Conservation (phyloP, 2,113 vertebrate species). For the Caracal caracal region DNA sequence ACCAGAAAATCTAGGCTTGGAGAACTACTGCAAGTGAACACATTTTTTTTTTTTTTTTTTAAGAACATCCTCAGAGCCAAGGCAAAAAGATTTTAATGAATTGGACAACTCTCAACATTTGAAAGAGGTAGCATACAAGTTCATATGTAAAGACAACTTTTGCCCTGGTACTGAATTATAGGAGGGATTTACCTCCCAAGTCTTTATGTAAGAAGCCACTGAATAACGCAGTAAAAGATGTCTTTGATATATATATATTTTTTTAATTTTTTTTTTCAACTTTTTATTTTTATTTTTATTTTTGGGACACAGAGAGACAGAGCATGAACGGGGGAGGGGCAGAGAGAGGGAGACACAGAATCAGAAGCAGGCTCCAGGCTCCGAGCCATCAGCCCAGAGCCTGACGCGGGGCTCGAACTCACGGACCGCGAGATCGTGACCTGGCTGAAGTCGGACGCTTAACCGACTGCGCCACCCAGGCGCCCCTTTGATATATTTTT, state of each 20-base stretch:
- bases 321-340: too few relatives aligned
- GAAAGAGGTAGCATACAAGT: background rate
- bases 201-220: background rate
- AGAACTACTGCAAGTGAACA: background rate
- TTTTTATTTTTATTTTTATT: too few relatives aligned
- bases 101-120: background rate
- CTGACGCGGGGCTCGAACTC: too few relatives aligned
- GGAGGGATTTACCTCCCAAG: background rate
- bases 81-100: background rate
- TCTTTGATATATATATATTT: background rate
- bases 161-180: background rate
- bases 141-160: slow-evolving; percentile 19
- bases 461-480: too few relatives aligned
- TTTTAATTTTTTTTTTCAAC: too few relatives aligned
- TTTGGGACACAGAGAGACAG: too few relatives aligned
- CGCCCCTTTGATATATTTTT: background rate
- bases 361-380: too few relatives aligned
- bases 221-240: background rate
- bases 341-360: too few relatives aligned
- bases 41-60: too few relatives aligned
- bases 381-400: too few relatives aligned
- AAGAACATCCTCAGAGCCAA: background rate
- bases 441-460: too few relatives aligned
- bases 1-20: background rate
- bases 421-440: too few relatives aligned